Percentiles rank a stretch among this genome's conserved stretches.
These are phyloP conservation scores for Pseudopleuronectes americanus DNA, from an alignment of 2,797 vertebrate genomes.

Conservation along the genomic window DNA sequence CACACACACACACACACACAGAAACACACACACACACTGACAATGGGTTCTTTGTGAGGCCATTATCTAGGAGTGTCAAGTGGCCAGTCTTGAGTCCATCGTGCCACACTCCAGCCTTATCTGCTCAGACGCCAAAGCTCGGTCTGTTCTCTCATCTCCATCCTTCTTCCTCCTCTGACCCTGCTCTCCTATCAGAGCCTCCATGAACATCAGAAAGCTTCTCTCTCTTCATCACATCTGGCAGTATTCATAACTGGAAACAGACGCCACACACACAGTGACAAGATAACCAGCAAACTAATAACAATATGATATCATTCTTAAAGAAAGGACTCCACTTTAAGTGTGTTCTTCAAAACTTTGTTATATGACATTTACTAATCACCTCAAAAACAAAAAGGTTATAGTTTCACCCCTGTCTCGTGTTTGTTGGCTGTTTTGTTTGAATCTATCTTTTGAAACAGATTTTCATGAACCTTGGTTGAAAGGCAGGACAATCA, in stretches of 20 bases:
- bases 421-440: no score
- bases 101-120: slow-evolving; percentile 78
- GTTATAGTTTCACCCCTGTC: no score
- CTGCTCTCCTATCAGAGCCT: slow-evolving; percentile 22
- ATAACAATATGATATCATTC: no score
- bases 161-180: slow-evolving; percentile 41
- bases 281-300: not conserved
- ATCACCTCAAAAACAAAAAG: no score
- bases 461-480: no score
- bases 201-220: slow-evolving; percentile 41
- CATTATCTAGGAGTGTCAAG: slow-evolving; percentile 71
- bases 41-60: slow-evolving; percentile 48
- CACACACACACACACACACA: slow-evolving; percentile 8
- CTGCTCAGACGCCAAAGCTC: slow-evolving; percentile 61
- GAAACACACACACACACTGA: slow-evolving; percentile 33
- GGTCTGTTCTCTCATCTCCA: slow-evolving; percentile 36
- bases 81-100: slow-evolving; percentile 73
- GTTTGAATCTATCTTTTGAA: no score
- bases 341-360: no score
- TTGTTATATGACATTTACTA: no score
- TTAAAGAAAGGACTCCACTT: no score
- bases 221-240: slow-evolving; percentile 21
- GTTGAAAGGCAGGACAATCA: no score
- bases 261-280: not conserved
- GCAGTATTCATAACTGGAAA: not conserved